Conservation (phyloP, 2,113 vertebrate genomes). For the Cinclus cinclus region DNA sequence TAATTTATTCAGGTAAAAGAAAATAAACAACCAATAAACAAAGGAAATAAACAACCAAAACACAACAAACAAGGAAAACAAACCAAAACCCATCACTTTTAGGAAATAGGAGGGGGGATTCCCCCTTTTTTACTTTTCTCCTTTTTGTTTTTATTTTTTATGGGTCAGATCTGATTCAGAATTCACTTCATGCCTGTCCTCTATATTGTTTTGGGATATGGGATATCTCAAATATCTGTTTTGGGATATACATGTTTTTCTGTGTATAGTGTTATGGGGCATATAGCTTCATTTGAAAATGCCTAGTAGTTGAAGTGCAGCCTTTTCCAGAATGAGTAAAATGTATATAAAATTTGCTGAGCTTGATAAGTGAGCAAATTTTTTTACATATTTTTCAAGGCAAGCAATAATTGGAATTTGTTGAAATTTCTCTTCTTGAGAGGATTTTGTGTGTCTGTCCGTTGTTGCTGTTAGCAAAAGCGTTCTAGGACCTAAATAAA, state of each 20-base stretch:
- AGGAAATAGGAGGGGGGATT: rapidly evolving
- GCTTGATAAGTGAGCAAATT: not conserved
- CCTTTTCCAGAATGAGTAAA: not conserved
- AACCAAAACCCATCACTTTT: not conserved
- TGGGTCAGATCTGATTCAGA: not conserved
- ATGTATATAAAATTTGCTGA: not conserved
- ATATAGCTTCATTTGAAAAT: not conserved
- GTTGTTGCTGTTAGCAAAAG: not conserved
- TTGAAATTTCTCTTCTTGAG: not conserved
- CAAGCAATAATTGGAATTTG: not conserved
- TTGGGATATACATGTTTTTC: too few relatives aligned
- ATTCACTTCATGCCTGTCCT: not conserved
- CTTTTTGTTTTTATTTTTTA: not conserved
- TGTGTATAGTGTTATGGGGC: not conserved
- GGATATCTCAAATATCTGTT: too few relatives aligned
- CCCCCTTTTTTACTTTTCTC: rapidly evolving
- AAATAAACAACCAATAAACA: not conserved
- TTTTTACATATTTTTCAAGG: not conserved
- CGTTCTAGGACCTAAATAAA: not conserved
- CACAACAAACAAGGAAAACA: not conserved
- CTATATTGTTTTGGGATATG: not conserved
- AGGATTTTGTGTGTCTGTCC: not conserved
- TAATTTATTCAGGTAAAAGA: not conserved
- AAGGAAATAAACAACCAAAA: not conserved
- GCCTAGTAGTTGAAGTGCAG: not conserved